Base-by-base conservation (phyloP, 1,140 invertebrate genomes). In the Periplaneta americana region DNA sequence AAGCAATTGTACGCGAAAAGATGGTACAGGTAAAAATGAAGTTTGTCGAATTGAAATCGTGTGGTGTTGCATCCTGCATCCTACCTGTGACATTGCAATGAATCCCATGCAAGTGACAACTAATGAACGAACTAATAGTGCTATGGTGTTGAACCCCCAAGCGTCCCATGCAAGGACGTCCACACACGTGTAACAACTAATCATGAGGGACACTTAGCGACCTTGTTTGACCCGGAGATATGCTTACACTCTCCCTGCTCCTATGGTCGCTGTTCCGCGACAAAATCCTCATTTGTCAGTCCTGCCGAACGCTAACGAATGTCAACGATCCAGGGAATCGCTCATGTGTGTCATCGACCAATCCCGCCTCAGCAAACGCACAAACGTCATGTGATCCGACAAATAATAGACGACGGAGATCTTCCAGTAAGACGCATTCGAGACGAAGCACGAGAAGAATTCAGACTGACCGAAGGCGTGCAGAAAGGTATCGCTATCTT, bases 161-260 rank as follows among this genome's bases (percentile, higher is more conserved):
- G 8, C 8, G 6, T 0, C 1, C 10, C 48, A 66, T 66, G 48
- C 48, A 3, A n/a, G 22, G 10, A 48, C 39, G 39, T 0, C 6
- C 22, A n/a, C 5, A 28, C 22, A 66, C 13, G n/a, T n/a, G 48
- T 66, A n/a, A 66, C n/a, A 6, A 4, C 1, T n/a, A 66, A 66
- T 0, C 10, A 66, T 66, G 48, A 11, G 4, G 4, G 48, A 28
- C 48, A 28, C 28, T 66, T 66, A 28, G 28, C 13, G 1, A 66
- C 48, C 22, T 28, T 8, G 2, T 66, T 66, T 66, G 48, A 66
- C 48, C 48, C 48, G 22, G 48, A 66, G 48, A 66, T 84, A 89
- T 89, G 88, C 85, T 89, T 84, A 87, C 88, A 82, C 80, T 89
- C 85, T 84, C 88, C 78, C 87, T 88, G 83, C 83, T 88, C 84